Evolutionary conservation across 2,888 invertebrate genomes (phyloP).

Genomic region (Pheosia gnoma): DNA sequence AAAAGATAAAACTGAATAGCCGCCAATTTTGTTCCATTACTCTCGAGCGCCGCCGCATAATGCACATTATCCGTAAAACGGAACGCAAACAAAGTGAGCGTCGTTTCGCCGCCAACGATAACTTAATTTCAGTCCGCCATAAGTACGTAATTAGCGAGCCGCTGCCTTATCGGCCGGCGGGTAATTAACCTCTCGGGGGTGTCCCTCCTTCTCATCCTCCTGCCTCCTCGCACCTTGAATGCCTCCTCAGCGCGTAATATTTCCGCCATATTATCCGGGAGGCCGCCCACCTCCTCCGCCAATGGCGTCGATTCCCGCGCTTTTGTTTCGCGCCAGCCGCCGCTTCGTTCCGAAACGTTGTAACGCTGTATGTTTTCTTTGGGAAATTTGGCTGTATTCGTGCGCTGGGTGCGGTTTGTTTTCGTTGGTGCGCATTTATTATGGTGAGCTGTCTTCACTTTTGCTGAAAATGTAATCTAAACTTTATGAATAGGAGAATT

Average conservation of each 20-base stretch:
- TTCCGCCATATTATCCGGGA: slow-evolving; percentile 82
- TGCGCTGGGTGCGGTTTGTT: slow-evolving; percentile 74
- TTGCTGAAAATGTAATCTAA: slow-evolving; percentile 28
- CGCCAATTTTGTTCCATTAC: slow-evolving; percentile 82
- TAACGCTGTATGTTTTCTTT: slow-evolving; percentile 76
- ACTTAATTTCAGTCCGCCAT: slow-evolving; percentile 84
- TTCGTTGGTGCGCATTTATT: slow-evolving; percentile 75
- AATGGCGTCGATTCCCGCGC: slow-evolving; percentile 80
- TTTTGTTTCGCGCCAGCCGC: slow-evolving; percentile 77
- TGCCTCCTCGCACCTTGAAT: slow-evolving; percentile 74
- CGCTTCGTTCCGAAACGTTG: slow-evolving; percentile 78
- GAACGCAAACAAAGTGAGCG: slow-evolving; percentile 83
- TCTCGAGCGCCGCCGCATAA: slow-evolving; percentile 71
- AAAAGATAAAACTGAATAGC: slow-evolving; percentile 78
- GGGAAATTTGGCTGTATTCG: slow-evolving; percentile 79
- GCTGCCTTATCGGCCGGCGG: slow-evolving; percentile 83
- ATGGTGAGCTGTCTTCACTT: slow-evolving; percentile 52
- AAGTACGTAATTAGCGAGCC: slow-evolving; percentile 84
- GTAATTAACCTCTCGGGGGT: slow-evolving; percentile 80
- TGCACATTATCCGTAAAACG: slow-evolving; percentile 82
- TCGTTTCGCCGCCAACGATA: slow-evolving; percentile 81
- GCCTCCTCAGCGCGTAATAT: slow-evolving; percentile 79
- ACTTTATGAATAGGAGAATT: slow-evolving; percentile 34
- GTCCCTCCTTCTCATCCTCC: slow-evolving; percentile 48
- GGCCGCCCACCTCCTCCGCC: slow-evolving; percentile 82